Evolutionary conservation across 2,888 invertebrate species (phyloP), one percentile per base, ranked within the genome.

Genomic region (Rhogogaster chlorosoma): DNA sequence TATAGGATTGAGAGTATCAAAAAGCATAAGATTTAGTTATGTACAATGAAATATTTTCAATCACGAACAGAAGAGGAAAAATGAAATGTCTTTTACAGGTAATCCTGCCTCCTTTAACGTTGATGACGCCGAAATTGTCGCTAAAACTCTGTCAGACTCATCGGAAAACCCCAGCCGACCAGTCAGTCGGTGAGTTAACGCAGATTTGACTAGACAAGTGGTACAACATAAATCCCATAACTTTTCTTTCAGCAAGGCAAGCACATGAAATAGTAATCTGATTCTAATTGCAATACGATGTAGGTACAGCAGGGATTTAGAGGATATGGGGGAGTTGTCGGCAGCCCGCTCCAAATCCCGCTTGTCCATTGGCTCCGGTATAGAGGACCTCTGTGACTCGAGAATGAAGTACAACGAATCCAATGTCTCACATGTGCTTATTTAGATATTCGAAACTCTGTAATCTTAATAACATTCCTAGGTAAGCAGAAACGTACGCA

Each of bases 231-330:
- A 10, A 12, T 61, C 22, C 61, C 15, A 22, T 67, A 12, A 15
- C 26, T 29, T 29, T 15, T 29, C 18, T 32, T 67, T 12, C 3
- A 15, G 10, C 71, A 7, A 61, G 3, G 26, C 6, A 57, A 26
- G 26, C 10, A 26, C 61, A 26, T 26, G 61, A 26, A 22, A 22
- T 18, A 10, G 0, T 53, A 15, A 78, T 57, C 18, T 61, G 38
- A 78, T 57, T n/a, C 10, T 77, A 9, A 49, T n/a, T 26, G 22
- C 12, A 10, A 42, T 10, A 53, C 32, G 2, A 61, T 90, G 83
- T 85, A 95, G 95, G 88, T 95, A 94, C 90, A 94, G 94, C 87
- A 94, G 94, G 90, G 95, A 95, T 91, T 91, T 95, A 38, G 95
- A 95, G 87, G 95, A 95, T 73, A 93, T 94, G 82, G 94, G 90